phyloP scores from a whole-genome alignment of 2,888 invertebrate genomes.

The Diploptera punctata region DNA sequence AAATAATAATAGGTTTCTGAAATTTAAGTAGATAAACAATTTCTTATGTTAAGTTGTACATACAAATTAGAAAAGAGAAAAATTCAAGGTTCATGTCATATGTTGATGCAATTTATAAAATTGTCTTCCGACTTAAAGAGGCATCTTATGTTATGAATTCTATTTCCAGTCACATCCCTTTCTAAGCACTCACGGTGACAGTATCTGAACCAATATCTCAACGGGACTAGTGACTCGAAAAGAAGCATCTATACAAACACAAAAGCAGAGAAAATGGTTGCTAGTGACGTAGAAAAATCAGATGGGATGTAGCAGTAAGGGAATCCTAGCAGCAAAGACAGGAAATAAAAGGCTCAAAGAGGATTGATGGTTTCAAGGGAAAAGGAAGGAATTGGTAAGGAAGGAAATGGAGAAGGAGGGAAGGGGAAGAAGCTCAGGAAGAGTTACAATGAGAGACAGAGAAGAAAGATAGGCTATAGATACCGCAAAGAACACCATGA shows the following conservation, averaged over 20 bases:
- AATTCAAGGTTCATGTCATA: no score
- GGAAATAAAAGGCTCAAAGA: conserved; percentile 27
- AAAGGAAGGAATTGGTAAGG: conserved; percentile 4
- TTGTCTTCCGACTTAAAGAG: no score
- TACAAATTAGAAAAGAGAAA: no score
- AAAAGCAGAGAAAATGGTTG: neutral
- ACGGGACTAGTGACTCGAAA: no score
- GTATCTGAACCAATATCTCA: no score
- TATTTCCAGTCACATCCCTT: no score
- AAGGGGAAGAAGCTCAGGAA: neutral
- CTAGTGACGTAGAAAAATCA: conserved; percentile 27
- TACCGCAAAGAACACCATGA: conserved; percentile 18
- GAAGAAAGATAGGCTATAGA: neutral
- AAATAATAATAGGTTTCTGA: no score
- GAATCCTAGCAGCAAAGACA: conserved; percentile 14
- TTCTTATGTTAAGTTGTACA: no score
- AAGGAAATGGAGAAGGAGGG: neutral
- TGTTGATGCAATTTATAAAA: no score
- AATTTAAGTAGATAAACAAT: no score
- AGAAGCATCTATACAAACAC: neutral
- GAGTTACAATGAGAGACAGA: conserved; percentile 2
- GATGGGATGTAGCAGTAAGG: conserved; percentile 3
- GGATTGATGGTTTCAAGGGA: conserved; percentile 29
- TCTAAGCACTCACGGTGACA: no score
- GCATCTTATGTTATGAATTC: no score